phyloP scores from a whole-genome alignment of 2,797 vertebrate genomes.

The Cyclopterus lumpus region DNA sequence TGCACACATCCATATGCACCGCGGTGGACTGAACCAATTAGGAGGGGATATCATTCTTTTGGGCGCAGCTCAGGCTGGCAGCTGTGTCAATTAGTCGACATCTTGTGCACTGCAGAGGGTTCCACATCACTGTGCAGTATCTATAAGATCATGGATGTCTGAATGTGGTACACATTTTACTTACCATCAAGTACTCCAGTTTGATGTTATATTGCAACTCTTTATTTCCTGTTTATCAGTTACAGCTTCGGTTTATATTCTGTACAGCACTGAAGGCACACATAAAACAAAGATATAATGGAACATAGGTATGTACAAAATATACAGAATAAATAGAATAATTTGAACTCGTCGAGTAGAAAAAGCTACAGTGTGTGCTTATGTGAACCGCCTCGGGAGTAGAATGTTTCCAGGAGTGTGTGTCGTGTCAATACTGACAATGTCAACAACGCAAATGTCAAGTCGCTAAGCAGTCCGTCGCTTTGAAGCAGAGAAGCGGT shows the following conservation, averaged over 20 bases:
- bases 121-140: neutral
- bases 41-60: slow-evolving; percentile 5
- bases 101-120: slow-evolving; percentile 11
- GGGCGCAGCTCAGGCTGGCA: slow-evolving; percentile 5
- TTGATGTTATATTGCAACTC: slow-evolving; percentile 66
- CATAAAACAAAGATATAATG: slow-evolving; percentile 84
- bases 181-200: slow-evolving; percentile 20
- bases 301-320: slow-evolving; percentile 93
- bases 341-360: slow-evolving; percentile 86
- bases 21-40: slow-evolving; percentile 20
- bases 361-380: slow-evolving; percentile 89
- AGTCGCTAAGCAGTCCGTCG: slow-evolving; percentile 39
- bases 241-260: slow-evolving; percentile 82
- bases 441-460: slow-evolving; percentile 45
- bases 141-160: neutral
- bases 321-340: slow-evolving; percentile 96
- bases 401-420: slow-evolving; percentile 39
- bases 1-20: slow-evolving; percentile 19
- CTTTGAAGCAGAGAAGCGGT: slow-evolving; percentile 22
- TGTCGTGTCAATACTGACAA: slow-evolving; percentile 41
- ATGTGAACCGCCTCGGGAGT: slow-evolving; percentile 73
- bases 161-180: neutral
- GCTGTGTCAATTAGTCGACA: slow-evolving; percentile 25
- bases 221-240: slow-evolving; percentile 83
- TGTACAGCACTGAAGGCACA: slow-evolving; percentile 92